Conservation (phyloP, 2,888 invertebrate genomes). For the Altica lythri region DNA sequence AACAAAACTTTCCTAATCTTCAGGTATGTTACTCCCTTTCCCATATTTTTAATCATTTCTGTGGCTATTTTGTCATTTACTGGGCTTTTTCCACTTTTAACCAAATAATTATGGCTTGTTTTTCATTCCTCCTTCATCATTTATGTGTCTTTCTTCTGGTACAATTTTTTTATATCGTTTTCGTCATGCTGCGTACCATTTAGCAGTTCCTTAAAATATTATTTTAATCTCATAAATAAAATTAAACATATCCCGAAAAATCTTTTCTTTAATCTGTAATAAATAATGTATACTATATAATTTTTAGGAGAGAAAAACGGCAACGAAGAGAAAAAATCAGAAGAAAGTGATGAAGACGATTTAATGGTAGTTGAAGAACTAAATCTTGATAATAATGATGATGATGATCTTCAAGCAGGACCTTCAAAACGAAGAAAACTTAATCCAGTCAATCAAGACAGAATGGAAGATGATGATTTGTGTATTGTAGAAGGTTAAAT, state of each 20-base stretch:
- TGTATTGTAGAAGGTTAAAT: slow-evolving; percentile 32
- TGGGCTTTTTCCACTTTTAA: too few species aligned
- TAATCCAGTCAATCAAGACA: slow-evolving; percentile 37
- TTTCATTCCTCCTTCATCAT: too few species aligned
- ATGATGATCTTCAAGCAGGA: slow-evolving; percentile 54
- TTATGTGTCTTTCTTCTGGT: neutral
- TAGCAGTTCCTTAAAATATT: neutral
- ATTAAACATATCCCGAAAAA: neutral
- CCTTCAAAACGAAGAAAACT: slow-evolving; percentile 52
- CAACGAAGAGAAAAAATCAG: slow-evolving; percentile 32
- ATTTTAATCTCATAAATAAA: too few species aligned
- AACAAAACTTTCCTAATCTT: too few species aligned
- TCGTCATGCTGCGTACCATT: neutral
- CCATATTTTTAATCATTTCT: too few species aligned
- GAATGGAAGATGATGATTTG: slow-evolving; percentile 32
- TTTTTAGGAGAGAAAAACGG: slow-evolving; percentile 35
- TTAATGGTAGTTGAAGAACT: slow-evolving; percentile 45
- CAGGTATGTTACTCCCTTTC: too few species aligned
- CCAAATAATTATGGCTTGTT: too few species aligned
- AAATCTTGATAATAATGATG: too few species aligned
- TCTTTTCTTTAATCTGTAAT: slow-evolving; percentile 28
- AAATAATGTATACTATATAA: slow-evolving; percentile 38
- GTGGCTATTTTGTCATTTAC: too few species aligned
- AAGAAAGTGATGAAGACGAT: slow-evolving; percentile 50
- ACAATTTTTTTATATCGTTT: neutral